Conservation (phyloP, 2,888 invertebrate genomes). For the Zygaena filipendulae region DNA sequence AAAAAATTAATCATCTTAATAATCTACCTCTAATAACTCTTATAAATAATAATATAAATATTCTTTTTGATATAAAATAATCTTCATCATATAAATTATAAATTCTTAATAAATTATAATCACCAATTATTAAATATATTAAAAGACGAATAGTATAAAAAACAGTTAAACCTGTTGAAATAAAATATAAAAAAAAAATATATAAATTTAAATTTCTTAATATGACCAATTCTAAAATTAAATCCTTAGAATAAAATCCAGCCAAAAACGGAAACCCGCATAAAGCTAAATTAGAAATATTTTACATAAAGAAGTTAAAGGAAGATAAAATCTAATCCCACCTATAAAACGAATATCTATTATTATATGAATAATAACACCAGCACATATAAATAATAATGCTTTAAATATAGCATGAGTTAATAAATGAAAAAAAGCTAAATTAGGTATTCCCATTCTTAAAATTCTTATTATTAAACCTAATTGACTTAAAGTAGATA, state of each 20-base stretch:
- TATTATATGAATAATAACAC: conserved; percentile 74
- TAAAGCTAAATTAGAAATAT: conserved; percentile 69
- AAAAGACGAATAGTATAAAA: too few species aligned
- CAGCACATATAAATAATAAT: conserved; percentile 78
- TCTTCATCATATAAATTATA: conserved; percentile 61
- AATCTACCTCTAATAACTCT: conserved; percentile 63
- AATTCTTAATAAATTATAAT: conserved; percentile 52
- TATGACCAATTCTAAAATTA: conserved; percentile 68
- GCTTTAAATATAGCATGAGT: conserved; percentile 82
- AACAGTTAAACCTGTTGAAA: too few species aligned
- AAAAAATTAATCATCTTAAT: conserved; percentile 67
- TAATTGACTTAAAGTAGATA: conserved; percentile 80
- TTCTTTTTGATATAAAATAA: conserved; percentile 55
- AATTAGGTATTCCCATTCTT: conserved; percentile 56
- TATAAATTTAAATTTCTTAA: conserved; percentile 62
- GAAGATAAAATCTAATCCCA: conserved; percentile 41
- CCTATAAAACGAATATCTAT: conserved; percentile 74
- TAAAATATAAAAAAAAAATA: conserved; percentile 63
- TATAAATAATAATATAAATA: conserved; percentile 56
- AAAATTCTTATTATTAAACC: conserved; percentile 78
- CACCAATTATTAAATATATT: too few species aligned
- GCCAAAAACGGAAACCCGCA: conserved; percentile 73
- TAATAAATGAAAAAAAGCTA: conserved; percentile 78
- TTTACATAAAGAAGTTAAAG: conserved; percentile 58
- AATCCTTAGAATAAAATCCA: conserved; percentile 74